Conservation (phyloP, 2,113 vertebrate genomes). For the Sinocyclocheilus rhinocerous region DNA sequence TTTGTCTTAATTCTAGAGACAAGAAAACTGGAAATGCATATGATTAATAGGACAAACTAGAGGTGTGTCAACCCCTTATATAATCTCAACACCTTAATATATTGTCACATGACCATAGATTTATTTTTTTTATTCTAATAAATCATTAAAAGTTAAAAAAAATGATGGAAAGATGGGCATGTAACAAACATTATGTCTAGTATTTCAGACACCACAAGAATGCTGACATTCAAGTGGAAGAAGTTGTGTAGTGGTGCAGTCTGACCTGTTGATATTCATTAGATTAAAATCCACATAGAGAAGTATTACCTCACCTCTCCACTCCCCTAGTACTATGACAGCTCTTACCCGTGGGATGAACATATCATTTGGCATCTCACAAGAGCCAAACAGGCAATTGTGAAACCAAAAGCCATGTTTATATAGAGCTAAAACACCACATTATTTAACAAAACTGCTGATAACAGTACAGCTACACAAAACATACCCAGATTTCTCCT, state of each 20-base stretch:
- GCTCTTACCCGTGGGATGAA: conserved; percentile 14
- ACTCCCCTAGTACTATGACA: background rate
- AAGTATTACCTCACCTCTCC: background rate
- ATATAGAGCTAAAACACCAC: background rate
- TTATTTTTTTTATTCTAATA: background rate
- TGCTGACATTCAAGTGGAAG: conserved; percentile 7
- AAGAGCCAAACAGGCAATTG: background rate
- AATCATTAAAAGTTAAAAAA: background rate
- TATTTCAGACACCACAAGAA: conserved; percentile 4
- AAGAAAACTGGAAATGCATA: background rate
- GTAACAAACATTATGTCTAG: conserved; percentile 14
- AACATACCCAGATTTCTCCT: background rate
- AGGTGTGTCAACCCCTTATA: background rate
- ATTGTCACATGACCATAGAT: background rate
- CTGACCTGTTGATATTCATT: conserved; percentile 11
- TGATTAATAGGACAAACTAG: background rate
- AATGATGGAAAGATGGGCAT: background rate
- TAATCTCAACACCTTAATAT: background rate
- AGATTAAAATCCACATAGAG: conserved; percentile 7
- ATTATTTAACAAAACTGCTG: conserved; percentile 12
- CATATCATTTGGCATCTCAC: background rate
- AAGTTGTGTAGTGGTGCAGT: conserved; percentile 15
- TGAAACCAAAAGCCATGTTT: background rate
- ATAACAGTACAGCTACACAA: background rate
- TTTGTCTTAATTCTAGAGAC: background rate